These are phyloP conservation scores for Epicauta chinensis DNA, from an alignment of 1,140 invertebrate genomes.

Conservation along the genomic window DNA sequence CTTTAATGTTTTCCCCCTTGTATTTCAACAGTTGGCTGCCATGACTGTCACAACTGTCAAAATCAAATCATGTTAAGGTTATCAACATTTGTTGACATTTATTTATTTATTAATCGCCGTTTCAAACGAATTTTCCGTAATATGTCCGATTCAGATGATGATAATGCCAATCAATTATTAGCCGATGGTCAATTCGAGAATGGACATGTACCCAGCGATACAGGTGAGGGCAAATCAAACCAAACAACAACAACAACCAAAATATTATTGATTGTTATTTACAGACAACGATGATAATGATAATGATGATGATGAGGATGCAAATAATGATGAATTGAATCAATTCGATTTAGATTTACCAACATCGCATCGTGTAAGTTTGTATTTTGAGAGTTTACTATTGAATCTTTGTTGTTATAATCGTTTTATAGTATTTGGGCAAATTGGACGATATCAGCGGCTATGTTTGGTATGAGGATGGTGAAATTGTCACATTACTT, in stretches of 20 bases:
- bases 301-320: too few relatives aligned
- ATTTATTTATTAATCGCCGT: too few relatives aligned
- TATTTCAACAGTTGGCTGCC: too few relatives aligned
- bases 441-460: slow-evolving; percentile 38
- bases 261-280: not conserved
- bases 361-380: slow-evolving; percentile 36
- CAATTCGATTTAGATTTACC: slow-evolving; percentile 36
- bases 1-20: too few relatives aligned
- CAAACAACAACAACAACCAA: not conserved
- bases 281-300: not conserved
- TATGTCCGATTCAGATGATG: slow-evolving; percentile 11
- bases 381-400: too few relatives aligned
- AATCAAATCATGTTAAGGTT: too few relatives aligned
- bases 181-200: slow-evolving; percentile 8
- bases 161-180: slow-evolving; percentile 1
- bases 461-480: slow-evolving; percentile 39
- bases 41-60: too few relatives aligned
- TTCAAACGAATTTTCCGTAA: not conserved
- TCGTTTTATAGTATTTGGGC: slow-evolving; percentile 43
- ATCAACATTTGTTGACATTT: too few relatives aligned
- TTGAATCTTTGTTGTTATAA: slow-evolving; percentile 18
- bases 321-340: not conserved
- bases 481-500: slow-evolving; percentile 31
- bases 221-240: not conserved
- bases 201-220: slow-evolving; percentile 1